Conservation (phyloP, 2,797 vertebrate genomes). For the Centropyge bicolor region DNA sequence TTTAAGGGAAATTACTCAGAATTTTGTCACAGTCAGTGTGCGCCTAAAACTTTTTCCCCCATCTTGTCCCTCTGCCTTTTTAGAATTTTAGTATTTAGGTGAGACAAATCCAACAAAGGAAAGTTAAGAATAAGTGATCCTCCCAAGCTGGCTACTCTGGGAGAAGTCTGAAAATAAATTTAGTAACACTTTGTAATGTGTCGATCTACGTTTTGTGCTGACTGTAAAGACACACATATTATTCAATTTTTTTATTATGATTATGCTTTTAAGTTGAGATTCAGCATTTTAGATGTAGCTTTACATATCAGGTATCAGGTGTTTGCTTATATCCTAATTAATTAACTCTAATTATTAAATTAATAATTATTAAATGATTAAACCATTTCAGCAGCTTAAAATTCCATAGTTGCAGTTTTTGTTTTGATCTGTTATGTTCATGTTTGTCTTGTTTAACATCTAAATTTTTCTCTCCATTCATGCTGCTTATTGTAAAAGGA, state of each 20-base stretch:
- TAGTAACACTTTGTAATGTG: background rate
- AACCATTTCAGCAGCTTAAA: background rate
- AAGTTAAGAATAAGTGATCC: background rate
- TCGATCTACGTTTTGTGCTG: background rate
- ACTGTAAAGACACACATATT: background rate
- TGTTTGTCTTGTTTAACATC: background rate
- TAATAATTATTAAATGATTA: background rate
- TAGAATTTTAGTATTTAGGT: conserved; percentile 18
- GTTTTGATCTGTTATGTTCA: background rate
- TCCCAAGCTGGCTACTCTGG: background rate
- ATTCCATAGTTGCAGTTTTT: background rate
- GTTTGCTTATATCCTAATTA: background rate
- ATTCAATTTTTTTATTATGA: background rate
- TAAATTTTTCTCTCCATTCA: background rate
- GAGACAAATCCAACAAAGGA: conserved; percentile 1
- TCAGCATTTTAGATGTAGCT: background rate
- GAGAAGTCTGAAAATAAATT: background rate
- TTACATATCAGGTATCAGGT: background rate
- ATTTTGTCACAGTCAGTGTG: conserved; percentile 50
- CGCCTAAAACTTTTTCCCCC: conserved; percentile 34
- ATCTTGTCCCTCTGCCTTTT: conserved; percentile 21
- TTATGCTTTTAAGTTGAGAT: background rate
- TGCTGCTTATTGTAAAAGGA: background rate
- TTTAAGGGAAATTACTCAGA: conserved; percentile 59
- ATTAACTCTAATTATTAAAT: background rate